Percentiles rank a stretch among this genome's conserved stretches.
phyloP scores from a whole-genome alignment of 2,113 vertebrate species.

The Cygnus buccinator region DNA sequence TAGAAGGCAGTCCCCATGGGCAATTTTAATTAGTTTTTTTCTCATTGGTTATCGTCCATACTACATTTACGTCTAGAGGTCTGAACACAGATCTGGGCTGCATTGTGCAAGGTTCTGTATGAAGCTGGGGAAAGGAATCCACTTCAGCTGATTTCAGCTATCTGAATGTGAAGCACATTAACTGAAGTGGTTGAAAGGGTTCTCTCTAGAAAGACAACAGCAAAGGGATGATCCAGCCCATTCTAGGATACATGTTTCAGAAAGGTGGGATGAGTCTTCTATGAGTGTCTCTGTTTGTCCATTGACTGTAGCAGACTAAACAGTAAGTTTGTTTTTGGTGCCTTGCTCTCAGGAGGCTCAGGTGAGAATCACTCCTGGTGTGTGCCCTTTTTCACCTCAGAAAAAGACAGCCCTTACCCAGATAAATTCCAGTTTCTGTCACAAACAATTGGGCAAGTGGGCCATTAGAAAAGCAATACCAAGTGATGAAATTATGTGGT shows the following conservation, averaged over 20 bases:
- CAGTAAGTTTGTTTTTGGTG: background rate
- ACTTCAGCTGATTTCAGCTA: background rate
- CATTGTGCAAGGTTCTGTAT: background rate
- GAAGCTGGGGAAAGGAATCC: background rate
- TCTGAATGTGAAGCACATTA: background rate
- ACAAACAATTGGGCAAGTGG: background rate
- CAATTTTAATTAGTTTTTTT: constrained; percentile 43
- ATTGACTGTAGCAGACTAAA: background rate
- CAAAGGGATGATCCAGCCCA: background rate
- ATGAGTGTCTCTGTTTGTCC: background rate
- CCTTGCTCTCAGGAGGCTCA: background rate
- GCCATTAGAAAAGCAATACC: background rate
- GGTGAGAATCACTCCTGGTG: background rate
- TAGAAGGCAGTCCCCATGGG: background rate
- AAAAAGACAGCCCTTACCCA: background rate
- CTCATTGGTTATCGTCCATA: background rate
- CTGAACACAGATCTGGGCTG: background rate
- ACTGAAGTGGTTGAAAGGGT: background rate
- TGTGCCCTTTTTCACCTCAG: background rate
- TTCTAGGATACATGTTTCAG: background rate
- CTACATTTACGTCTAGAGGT: background rate
- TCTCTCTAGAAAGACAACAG: background rate
- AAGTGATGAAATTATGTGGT: background rate
- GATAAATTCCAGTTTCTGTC: background rate
- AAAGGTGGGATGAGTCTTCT: background rate